Percentiles rank a stretch among this genome's conserved stretches.
Evolutionary conservation across 2,797 vertebrate species (phyloP).

Genomic region (Scolopax bukidnonensis): DNA sequence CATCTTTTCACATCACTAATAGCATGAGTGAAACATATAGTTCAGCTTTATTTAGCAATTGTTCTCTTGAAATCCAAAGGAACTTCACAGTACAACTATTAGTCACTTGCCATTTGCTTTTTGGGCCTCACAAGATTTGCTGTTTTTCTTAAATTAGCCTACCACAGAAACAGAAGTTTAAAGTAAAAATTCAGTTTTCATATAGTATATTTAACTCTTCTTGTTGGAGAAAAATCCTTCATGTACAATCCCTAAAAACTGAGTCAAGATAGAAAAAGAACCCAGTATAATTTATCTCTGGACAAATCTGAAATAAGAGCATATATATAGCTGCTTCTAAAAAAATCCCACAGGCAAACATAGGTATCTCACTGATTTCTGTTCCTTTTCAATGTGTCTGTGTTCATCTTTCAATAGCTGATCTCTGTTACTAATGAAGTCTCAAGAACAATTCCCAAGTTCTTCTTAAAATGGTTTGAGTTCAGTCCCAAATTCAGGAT

Average conservation of each 20-base stretch:
- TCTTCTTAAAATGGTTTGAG: background rate
- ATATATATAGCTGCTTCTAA: background rate
- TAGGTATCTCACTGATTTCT: background rate
- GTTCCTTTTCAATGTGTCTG: background rate
- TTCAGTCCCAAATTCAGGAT: background rate
- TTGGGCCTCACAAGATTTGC: background rate
- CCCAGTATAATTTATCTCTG: background rate
- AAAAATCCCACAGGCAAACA: background rate
- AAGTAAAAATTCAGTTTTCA: background rate
- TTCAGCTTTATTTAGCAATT: background rate
- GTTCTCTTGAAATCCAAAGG: background rate
- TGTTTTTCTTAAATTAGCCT: background rate
- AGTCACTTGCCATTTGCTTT: background rate
- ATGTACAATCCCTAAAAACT: background rate
- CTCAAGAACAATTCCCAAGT: background rate
- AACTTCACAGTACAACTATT: background rate
- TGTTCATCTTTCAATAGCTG: background rate
- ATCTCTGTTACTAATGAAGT: background rate
- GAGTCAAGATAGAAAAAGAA: background rate
- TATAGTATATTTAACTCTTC: background rate
- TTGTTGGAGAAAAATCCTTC: background rate
- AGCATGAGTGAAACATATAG: background rate
- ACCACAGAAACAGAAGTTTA: background rate
- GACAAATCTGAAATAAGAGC: background rate
- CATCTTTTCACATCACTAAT: background rate